These are phyloP conservation scores for Rhipidura dahli DNA, from an alignment of 2,113 vertebrate species.

Conservation along the genomic window DNA sequence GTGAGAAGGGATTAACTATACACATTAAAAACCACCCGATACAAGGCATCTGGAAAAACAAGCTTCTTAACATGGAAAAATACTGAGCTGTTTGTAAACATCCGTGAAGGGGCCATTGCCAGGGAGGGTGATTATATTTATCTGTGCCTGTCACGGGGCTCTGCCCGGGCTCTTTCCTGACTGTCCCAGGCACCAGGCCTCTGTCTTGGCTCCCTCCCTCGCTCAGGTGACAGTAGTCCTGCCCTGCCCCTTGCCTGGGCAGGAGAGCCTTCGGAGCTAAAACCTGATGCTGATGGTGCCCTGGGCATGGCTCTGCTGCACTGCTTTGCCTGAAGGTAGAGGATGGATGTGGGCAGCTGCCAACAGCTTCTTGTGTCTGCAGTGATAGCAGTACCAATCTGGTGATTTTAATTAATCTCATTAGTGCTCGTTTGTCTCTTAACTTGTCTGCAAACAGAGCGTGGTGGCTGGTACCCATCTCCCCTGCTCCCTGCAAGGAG, in stretches of 20 bases:
- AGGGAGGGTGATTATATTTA: constrained; percentile 48
- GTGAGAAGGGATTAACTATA: constrained; percentile 61
- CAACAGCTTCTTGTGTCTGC: background rate
- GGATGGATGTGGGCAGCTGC: background rate
- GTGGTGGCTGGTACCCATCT: background rate
- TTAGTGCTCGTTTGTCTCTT: background rate
- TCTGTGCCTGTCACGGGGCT: constrained; percentile 36
- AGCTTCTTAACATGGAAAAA: constrained; percentile 65
- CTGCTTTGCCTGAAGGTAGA: background rate
- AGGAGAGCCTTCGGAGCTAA: background rate
- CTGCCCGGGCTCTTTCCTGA: background rate
- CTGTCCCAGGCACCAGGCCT: background rate
- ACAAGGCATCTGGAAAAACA: constrained; percentile 65
- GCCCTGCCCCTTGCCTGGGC: background rate
- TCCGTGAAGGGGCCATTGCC: constrained; percentile 14
- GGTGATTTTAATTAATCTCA: background rate
- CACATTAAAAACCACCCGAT: constrained; percentile 46
- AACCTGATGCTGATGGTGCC: background rate
- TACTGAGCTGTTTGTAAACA: constrained; percentile 70
- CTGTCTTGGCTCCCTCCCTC: background rate
- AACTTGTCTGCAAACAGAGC: background rate
- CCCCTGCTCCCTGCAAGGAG: background rate
- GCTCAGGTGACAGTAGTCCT: background rate
- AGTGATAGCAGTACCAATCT: background rate
- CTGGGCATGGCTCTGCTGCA: background rate